Conservation (phyloP, 2,797 vertebrate species). For the Sphaeramia orbicularis region DNA sequence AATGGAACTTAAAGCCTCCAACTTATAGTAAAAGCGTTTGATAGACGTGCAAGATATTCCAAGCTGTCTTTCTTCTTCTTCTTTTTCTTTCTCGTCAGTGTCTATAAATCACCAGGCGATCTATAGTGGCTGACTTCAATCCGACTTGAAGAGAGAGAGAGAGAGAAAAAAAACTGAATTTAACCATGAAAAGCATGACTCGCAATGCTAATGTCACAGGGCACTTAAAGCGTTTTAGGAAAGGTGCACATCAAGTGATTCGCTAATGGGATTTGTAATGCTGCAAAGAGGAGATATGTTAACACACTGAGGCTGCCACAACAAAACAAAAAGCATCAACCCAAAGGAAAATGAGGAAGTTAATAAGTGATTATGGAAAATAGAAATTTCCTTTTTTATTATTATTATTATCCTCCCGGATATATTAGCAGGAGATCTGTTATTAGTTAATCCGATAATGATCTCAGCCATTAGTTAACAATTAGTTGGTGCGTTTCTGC, state of each 20-base stretch:
- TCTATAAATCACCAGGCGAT: conserved; percentile 47
- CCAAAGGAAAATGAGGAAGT: conserved; percentile 58
- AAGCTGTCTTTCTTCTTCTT: conserved; percentile 11
- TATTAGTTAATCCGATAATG: conserved; percentile 77
- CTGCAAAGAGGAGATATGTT: conserved; percentile 88
- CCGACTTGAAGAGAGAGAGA: conserved; percentile 58
- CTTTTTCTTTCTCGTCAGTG: conserved; percentile 20
- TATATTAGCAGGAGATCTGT: conserved; percentile 53
- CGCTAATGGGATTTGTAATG: conserved; percentile 96
- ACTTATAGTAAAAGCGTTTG: conserved; percentile 19
- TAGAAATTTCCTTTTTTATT: conserved; percentile 58
- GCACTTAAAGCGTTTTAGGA: conserved; percentile 88
- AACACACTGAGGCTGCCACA: conserved; percentile 58
- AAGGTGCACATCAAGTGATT: conserved; percentile 93
- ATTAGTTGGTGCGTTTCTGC: conserved; percentile 53
- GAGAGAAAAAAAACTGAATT: conserved; percentile 64
- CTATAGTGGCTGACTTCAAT: conserved; percentile 69
- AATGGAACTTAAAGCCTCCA: conserved; percentile 15
- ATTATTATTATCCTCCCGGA: conserved; percentile 59
- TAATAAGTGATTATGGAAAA: conserved; percentile 77
- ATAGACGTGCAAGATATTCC: conserved; percentile 38
- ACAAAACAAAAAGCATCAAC: conserved; percentile 60
- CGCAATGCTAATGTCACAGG: conserved; percentile 90
- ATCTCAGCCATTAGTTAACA: conserved; percentile 72
- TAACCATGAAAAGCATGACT: conserved; percentile 90